Evolutionary conservation across 2,888 invertebrate species (phyloP).

Genomic region (Odontocerum albicorne): DNA sequence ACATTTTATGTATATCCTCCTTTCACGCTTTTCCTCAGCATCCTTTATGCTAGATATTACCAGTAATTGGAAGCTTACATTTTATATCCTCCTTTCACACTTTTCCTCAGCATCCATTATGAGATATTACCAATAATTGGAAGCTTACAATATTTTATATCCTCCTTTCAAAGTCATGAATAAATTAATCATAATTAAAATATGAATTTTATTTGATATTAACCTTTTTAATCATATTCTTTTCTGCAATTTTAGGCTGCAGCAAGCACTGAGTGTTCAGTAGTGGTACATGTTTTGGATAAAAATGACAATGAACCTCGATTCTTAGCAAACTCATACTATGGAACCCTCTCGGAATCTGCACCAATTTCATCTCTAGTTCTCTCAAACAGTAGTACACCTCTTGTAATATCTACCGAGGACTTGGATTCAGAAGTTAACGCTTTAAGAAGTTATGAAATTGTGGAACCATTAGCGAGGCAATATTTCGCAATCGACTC

Average conservation of each 20-base stretch:
- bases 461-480: constrained; percentile 77
- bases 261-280: constrained; percentile 68
- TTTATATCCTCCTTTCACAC: no score
- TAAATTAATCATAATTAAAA: no score
- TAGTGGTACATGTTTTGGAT: constrained; percentile 85
- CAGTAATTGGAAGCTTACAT: no score
- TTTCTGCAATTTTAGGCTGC: constrained; percentile 47
- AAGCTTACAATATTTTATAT: no score
- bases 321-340: constrained; percentile 67
- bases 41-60: no score
- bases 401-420: constrained; percentile 80
- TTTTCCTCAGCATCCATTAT: no score
- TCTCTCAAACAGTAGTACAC: constrained; percentile 65
- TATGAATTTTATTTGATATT: background rate
- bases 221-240: no score
- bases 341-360: constrained; percentile 76
- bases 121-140: no score
- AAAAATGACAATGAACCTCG: constrained; percentile 83
- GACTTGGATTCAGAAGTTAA: constrained; percentile 89
- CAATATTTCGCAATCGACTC: constrained; percentile 84
- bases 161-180: no score
- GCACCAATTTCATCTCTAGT: constrained; percentile 74
- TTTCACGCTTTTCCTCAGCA: no score
- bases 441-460: constrained; percentile 81
- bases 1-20: no score